A percentile compares a stretch with the other conserved stretches of the same genome.
phyloP scores from a whole-genome alignment of 2,113 vertebrate genomes.

The Oryctolagus cuniculus region DNA sequence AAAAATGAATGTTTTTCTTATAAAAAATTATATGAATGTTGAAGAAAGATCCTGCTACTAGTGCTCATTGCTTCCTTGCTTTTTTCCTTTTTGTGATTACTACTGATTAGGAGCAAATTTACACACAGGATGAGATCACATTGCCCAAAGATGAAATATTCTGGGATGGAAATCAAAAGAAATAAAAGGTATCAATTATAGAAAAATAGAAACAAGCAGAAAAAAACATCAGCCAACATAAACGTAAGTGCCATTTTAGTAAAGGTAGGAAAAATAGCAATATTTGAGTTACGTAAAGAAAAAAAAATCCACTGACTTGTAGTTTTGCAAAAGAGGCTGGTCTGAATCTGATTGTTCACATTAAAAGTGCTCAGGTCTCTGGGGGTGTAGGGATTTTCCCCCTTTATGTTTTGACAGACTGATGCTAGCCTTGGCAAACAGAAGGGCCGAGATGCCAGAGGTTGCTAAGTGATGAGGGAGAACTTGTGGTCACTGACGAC shows the following conservation, averaged over 20 bases:
- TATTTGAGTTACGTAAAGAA: conserved; percentile 71
- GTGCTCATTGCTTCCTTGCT: conserved; percentile 44
- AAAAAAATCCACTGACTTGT: conserved; percentile 77
- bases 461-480: conserved; percentile 53
- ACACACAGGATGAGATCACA: conserved; percentile 47
- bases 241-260: conserved; percentile 73
- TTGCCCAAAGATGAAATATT: conserved; percentile 38
- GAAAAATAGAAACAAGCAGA: conserved; percentile 23
- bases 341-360: conserved; percentile 79
- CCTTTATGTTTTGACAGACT: conserved; percentile 82
- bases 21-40: conserved; percentile 59
- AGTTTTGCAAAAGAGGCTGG: conserved; percentile 77
- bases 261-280: conserved; percentile 60
- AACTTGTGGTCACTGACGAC: conserved; percentile 65
- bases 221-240: conserved; percentile 28
- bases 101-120: conserved; percentile 50
- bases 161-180: conserved; percentile 49
- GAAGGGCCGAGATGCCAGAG: conserved; percentile 70
- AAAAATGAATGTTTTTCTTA: conserved; percentile 73
- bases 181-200: neutral
- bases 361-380: conserved; percentile 81
- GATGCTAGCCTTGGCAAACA: conserved; percentile 74
- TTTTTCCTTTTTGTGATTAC: conserved; percentile 45
- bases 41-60: conserved; percentile 15
- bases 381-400: conserved; percentile 81